Evolutionary conservation across 2,113 vertebrate genomes (phyloP).

Genomic region (Amblyopsis rosae): DNA sequence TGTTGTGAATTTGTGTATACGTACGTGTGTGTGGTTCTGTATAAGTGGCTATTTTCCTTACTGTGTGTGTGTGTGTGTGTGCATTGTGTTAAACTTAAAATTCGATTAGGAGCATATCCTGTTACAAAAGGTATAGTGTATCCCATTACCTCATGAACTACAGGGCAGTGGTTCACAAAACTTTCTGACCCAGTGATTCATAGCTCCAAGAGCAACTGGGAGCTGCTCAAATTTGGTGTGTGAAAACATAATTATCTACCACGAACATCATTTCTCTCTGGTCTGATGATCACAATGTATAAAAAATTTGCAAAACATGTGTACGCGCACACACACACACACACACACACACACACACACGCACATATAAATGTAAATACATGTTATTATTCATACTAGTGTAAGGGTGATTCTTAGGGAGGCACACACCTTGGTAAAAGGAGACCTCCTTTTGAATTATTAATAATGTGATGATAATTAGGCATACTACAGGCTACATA

Average conservation of each 20-base stretch:
- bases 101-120: not conserved
- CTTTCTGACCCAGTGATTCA: not conserved
- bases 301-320: too few relatives aligned
- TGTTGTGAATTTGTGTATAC: not conserved
- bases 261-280: too few relatives aligned
- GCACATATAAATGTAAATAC: not conserved
- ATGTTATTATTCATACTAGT: not conserved
- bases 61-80: not conserved
- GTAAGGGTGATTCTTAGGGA: not conserved
- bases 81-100: not conserved
- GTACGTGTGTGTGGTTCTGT: not conserved
- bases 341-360: not conserved
- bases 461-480: too few relatives aligned
- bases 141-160: too few relatives aligned
- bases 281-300: not conserved
- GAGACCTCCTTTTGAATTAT: not conserved
- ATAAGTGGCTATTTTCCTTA: not conserved
- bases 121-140: not conserved
- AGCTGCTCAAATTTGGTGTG: not conserved
- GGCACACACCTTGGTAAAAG: not conserved
- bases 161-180: not conserved
- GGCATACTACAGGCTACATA: too few relatives aligned
- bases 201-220: not conserved
- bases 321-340: not conserved
- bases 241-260: not conserved